Conservation (phyloP, 2,797 vertebrate genomes). For the Hoplostethus atlanticus region DNA sequence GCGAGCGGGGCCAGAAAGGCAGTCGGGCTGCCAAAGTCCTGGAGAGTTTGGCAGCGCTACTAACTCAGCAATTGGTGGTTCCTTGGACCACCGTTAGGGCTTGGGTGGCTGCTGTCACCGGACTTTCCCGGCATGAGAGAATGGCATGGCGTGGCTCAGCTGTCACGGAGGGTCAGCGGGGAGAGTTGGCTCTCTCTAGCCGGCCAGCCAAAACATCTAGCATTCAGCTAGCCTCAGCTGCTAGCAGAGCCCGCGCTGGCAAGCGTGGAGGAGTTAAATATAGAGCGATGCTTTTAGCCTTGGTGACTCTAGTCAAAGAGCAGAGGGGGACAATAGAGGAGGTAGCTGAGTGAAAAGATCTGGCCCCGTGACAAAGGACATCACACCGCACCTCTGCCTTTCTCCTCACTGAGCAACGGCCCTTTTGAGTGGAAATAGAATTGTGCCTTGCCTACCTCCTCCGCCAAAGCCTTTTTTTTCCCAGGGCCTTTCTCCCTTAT, state of each 20-base stretch:
- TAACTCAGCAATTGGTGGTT: constrained; percentile 76
- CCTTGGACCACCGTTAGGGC: constrained; percentile 54
- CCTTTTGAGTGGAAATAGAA: constrained; percentile 81
- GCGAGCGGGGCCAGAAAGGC: constrained; percentile 41
- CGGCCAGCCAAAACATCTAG: constrained; percentile 65
- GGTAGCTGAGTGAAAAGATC: constrained; percentile 69
- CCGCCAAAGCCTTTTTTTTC: constrained; percentile 21
- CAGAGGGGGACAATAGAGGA: constrained; percentile 78
- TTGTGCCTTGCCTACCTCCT: constrained; percentile 70
- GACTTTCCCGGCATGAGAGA: constrained; percentile 77
- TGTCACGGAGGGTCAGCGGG: constrained; percentile 87
- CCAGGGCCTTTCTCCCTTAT: constrained; percentile 17
- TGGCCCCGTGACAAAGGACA: constrained; percentile 84
- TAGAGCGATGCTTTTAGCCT: constrained; percentile 88
- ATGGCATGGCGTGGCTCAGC: constrained; percentile 88
- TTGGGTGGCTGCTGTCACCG: constrained; percentile 72
- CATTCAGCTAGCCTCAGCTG: constrained; percentile 89
- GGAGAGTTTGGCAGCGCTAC: constrained; percentile 63
- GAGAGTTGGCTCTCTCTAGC: constrained; percentile 74
- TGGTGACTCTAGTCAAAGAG: constrained; percentile 62
- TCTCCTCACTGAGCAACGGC: constrained; percentile 72
- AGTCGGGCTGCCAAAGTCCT: constrained; percentile 63
- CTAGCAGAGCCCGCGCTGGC: constrained; percentile 85
- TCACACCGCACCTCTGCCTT: constrained; percentile 64
- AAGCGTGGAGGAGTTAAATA: constrained; percentile 93